These are phyloP conservation scores for Pandemis heparana DNA, from an alignment of 2,888 invertebrate genomes.

Conservation along the genomic window DNA sequence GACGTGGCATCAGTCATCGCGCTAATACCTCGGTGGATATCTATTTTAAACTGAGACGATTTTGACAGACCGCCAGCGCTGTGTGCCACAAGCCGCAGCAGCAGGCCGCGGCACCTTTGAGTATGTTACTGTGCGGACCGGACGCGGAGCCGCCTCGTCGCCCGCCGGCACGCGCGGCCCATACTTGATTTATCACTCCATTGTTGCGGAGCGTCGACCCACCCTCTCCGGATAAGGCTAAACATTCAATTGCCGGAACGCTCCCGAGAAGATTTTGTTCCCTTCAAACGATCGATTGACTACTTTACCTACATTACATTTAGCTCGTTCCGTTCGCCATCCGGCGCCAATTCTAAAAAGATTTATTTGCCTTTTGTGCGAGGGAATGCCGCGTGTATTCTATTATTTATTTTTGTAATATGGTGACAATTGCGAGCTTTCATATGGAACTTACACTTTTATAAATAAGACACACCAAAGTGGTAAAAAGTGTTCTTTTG, in stretches of 20 bases:
- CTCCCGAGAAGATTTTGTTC: slow-evolving; percentile 80
- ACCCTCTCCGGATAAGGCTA: slow-evolving; percentile 81
- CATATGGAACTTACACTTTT: background rate
- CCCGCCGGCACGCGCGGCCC: slow-evolving; percentile 77
- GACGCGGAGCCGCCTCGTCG: slow-evolving; percentile 59
- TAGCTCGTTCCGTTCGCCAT: slow-evolving; percentile 53
- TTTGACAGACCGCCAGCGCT: slow-evolving; percentile 73
- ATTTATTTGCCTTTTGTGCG: slow-evolving; percentile 29
- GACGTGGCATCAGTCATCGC: slow-evolving; percentile 81
- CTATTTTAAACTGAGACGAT: slow-evolving; percentile 72
- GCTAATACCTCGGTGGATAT: slow-evolving; percentile 77
- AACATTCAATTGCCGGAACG: slow-evolving; percentile 83
- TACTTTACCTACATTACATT: slow-evolving; percentile 54
- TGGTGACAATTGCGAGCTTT: background rate
- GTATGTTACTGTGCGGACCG: slow-evolving; percentile 63
- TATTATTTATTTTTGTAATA: background rate
- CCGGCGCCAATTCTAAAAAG: slow-evolving; percentile 23
- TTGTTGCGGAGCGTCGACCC: slow-evolving; percentile 79
- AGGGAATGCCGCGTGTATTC: background rate
- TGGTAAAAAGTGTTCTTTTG: background rate
- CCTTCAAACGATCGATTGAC: slow-evolving; percentile 74
- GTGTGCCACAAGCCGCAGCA: slow-evolving; percentile 48
- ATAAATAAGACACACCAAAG: background rate
- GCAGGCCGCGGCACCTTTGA: slow-evolving; percentile 70
- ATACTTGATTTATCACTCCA: slow-evolving; percentile 85